phyloP scores from a whole-genome alignment of 2,888 invertebrate genomes.

The Nomada goodeniana region DNA sequence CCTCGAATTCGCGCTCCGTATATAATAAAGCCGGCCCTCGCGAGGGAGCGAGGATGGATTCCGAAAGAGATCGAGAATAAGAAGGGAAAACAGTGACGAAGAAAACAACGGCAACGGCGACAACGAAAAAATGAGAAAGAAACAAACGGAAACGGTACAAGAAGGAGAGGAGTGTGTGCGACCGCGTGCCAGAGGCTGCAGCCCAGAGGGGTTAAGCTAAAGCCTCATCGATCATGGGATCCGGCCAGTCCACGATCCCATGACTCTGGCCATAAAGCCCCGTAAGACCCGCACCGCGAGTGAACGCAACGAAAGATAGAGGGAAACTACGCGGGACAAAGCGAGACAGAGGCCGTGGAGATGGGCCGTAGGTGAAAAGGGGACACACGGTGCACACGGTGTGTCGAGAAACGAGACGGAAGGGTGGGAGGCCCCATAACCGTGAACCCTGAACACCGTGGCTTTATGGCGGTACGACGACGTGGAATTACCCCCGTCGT shows the following conservation, averaged over 20 bases:
- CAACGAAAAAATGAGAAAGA: constrained; percentile 2
- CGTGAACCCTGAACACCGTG: constrained; percentile 71
- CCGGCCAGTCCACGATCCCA: constrained; percentile 70
- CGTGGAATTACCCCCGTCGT: constrained; percentile 77
- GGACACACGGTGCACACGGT: not conserved
- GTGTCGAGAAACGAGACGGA: not conserved
- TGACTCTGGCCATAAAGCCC: constrained; percentile 74
- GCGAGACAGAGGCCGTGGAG: constrained; percentile 19
- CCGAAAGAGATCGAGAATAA: constrained; percentile 11
- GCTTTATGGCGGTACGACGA: constrained; percentile 74
- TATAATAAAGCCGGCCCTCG: constrained; percentile 6
- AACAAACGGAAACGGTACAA: not conserved
- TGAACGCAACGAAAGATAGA: constrained; percentile 32
- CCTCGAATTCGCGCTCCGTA: not conserved
- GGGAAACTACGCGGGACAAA: constrained; percentile 18
- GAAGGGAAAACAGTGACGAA: constrained; percentile 1
- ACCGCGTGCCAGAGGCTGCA: constrained; percentile 64
- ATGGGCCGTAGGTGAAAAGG: constrained; percentile 30
- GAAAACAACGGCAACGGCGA: not conserved
- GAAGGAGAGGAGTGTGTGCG: constrained; percentile 12
- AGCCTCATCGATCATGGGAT: constrained; percentile 79
- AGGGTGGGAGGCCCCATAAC: constrained; percentile 63
- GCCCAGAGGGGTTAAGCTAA: constrained; percentile 75
- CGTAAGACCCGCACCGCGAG: constrained; percentile 61
- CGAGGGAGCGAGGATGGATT: not conserved